phyloP scores from a whole-genome alignment of 2,113 vertebrate genomes.

The Albula goreensis region DNA sequence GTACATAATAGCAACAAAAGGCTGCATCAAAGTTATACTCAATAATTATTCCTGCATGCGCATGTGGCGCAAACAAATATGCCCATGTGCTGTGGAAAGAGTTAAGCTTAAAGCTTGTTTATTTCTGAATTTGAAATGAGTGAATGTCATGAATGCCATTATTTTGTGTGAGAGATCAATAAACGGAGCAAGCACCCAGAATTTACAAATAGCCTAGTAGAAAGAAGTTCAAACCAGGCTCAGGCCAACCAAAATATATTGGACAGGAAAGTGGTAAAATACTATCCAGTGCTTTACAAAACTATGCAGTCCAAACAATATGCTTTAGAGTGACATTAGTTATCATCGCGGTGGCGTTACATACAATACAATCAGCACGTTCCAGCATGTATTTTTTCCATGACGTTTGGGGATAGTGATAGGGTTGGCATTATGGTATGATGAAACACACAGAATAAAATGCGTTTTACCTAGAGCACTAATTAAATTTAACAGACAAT shows the following conservation, averaged over 20 bases:
- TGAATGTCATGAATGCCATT: not conserved
- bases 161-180: not conserved
- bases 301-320: not conserved
- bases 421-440: no score
- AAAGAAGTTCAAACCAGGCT: not conserved
- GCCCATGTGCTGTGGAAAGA: not conserved
- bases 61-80: not conserved
- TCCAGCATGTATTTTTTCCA: no score
- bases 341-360: no score
- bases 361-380: no score
- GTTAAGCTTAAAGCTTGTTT: not conserved
- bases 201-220: not conserved
- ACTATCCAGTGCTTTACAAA: not conserved
- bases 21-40: not conserved
- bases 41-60: not conserved
- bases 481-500: no score
- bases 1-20: not conserved
- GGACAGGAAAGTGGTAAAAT: not conserved
- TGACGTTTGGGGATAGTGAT: no score
- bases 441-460: no score
- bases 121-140: not conserved
- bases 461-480: no score
- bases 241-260: not conserved
- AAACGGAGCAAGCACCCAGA: not conserved
- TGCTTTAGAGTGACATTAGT: no score